phyloP scores from a whole-genome alignment of 2,113 vertebrate species.

The Craseonycteris thonglongyai region DNA sequence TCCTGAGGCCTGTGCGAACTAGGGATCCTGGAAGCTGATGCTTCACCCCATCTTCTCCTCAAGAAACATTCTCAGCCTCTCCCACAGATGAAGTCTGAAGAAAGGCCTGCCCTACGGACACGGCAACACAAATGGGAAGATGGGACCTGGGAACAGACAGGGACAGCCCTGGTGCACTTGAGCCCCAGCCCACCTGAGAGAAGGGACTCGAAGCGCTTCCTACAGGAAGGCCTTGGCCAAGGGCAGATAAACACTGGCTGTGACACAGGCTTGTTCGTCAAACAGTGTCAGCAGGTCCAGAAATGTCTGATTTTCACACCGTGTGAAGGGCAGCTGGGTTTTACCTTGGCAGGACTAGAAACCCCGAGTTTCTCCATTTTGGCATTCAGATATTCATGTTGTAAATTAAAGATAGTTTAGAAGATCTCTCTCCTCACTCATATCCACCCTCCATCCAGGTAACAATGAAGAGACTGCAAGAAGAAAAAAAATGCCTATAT shows the following conservation, averaged over 20 bases:
- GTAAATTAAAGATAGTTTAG: background rate
- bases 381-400: background rate
- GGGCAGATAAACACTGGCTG: rapidly evolving
- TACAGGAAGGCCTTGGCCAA: background rate
- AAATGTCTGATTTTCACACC: background rate
- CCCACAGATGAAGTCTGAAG: background rate
- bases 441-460: background rate
- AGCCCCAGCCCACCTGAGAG: background rate
- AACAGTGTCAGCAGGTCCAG: background rate
- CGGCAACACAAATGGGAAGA: background rate
- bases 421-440: background rate
- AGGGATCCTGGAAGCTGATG: background rate
- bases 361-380: background rate
- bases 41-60: background rate
- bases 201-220: no score
- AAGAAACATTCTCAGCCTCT: background rate
- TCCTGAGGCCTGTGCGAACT: rapidly evolving
- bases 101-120: background rate
- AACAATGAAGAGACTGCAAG: background rate
- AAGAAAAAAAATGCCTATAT: background rate
- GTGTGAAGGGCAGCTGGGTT: background rate
- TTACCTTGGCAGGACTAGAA: background rate
- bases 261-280: no score
- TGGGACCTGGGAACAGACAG: background rate
- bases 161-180: background rate